Conservation (phyloP, 2,888 invertebrate species). For the Ecdyonurus torrentis region DNA sequence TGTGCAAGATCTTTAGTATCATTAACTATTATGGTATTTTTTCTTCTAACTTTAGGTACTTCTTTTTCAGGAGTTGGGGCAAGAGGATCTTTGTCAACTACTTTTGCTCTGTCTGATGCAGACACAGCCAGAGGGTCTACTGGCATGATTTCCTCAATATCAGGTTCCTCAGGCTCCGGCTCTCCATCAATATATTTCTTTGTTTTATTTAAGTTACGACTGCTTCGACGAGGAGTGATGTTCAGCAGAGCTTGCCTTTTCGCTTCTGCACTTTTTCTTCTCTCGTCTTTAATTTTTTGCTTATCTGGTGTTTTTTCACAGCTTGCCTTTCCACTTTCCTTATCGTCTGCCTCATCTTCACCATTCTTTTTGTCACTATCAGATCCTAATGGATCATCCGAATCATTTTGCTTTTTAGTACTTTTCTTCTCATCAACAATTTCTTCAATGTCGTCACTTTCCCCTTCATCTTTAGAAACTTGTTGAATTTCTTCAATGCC, state of each 20-base stretch:
- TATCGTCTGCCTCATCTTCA: constrained; percentile 15
- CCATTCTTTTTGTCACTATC: constrained; percentile 20
- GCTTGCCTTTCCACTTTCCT: constrained; percentile 2
- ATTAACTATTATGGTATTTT: constrained; percentile 45
- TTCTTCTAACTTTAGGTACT: constrained; percentile 15
- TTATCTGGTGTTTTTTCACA: neutral
- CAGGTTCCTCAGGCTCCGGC: constrained; percentile 31
- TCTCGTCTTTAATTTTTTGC: constrained; percentile 13
- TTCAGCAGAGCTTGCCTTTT: constrained; percentile 16
- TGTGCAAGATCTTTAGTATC: constrained; percentile 53
- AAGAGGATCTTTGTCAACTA: constrained; percentile 21
- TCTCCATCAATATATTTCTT: constrained; percentile 27
- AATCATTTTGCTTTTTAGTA: constrained; percentile 16
- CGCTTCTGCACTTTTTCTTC: constrained; percentile 17
- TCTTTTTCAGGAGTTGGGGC: constrained; percentile 9
- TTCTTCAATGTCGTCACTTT: constrained; percentile 15
- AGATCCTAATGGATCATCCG: constrained; percentile 16
- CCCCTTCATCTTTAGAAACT: constrained; percentile 13
- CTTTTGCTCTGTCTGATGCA: constrained; percentile 21
- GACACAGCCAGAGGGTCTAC: constrained; percentile 37
- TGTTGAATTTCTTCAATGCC: constrained; percentile 10
- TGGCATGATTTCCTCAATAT: constrained; percentile 43
- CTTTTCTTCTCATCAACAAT: constrained; percentile 15
- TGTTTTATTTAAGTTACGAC: constrained; percentile 39
- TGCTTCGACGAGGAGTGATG: constrained; percentile 34